Conservation (phyloP, 2,113 vertebrate species). For the Bombycilla garrulus region DNA sequence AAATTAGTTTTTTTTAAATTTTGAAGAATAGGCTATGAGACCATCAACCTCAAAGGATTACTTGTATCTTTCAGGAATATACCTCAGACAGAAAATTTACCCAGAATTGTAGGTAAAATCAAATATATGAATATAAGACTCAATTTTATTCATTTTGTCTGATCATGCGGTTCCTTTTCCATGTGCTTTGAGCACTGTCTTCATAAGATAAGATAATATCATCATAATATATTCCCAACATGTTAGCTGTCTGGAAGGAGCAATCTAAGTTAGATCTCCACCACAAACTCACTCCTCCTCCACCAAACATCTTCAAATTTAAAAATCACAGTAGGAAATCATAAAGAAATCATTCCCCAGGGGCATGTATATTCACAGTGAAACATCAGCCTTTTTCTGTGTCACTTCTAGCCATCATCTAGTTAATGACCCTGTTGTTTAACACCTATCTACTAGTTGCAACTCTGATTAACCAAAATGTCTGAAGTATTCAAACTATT, state of each 20-base stretch:
- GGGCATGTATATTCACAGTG: background rate
- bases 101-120: background rate
- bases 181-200: background rate
- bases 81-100: background rate
- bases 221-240: background rate
- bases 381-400: background rate
- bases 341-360: background rate
- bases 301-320: conserved; percentile 5
- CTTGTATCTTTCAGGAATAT: background rate
- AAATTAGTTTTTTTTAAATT: background rate
- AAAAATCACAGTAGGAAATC: conserved; percentile 11
- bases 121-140: background rate
- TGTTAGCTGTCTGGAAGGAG: background rate
- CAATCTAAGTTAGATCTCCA: background rate
- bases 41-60: background rate
- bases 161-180: background rate
- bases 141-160: background rate
- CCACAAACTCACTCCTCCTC: background rate
- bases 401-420: background rate
- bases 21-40: background rate
- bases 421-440: background rate
- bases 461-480: background rate
- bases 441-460: background rate
- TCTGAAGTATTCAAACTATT: background rate
- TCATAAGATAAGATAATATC: background rate